Evolutionary conservation across 2,113 vertebrate species (phyloP).

Genomic region (Abramis brama): DNA sequence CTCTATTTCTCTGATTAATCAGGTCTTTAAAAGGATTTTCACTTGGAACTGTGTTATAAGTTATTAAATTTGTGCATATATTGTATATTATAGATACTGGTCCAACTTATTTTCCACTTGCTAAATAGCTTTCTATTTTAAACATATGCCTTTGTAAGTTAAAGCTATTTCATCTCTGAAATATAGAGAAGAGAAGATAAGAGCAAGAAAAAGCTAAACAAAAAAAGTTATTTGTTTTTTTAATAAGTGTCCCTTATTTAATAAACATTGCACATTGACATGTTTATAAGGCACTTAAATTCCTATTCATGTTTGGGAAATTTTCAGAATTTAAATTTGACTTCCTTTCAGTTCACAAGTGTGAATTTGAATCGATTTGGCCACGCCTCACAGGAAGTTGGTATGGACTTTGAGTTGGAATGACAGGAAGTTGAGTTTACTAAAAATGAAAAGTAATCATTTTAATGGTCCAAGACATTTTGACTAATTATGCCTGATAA

Average conservation of each 20-base stretch:
- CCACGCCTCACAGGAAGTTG: background rate
- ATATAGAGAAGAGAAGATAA: background rate
- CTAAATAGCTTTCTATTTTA: background rate
- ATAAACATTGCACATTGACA: background rate
- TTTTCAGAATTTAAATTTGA: background rate
- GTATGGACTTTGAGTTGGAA: background rate
- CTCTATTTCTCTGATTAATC: background rate
- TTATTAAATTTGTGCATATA: conserved; percentile 31
- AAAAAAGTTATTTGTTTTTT: background rate
- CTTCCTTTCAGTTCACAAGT: too few species aligned
- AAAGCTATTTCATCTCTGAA: background rate
- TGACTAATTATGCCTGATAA: background rate
- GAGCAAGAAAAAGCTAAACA: background rate
- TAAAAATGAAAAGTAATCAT: too few species aligned
- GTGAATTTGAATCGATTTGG: background rate
- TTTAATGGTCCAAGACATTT: background rate
- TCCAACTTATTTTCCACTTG: background rate
- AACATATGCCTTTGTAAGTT: background rate
- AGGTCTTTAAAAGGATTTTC: conserved; percentile 27
- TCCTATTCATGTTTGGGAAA: background rate
- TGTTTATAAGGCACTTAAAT: background rate
- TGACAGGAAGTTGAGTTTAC: conserved; percentile 1
- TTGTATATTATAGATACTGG: conserved; percentile 26
- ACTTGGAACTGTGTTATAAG: conserved; percentile 9
- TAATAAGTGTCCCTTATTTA: background rate